Conservation (phyloP, 2,888 invertebrate species). For the Drymonia ruficornis region DNA sequence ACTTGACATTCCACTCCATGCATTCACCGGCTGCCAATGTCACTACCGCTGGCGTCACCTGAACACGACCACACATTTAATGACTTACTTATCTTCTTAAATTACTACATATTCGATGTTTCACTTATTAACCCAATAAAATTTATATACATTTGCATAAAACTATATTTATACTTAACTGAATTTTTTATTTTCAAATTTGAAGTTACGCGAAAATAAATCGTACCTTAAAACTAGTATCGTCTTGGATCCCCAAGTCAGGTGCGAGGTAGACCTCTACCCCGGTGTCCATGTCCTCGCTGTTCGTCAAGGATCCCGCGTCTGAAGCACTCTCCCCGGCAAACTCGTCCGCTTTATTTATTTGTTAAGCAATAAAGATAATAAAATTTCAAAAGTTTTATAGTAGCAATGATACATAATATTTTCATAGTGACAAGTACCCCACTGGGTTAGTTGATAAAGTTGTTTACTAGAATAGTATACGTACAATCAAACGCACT, state of each 20-base stretch:
- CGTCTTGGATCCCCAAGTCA: conserved; percentile 55
- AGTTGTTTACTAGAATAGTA: neutral
- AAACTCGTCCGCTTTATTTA: conserved; percentile 19
- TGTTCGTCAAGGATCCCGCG: conserved; percentile 5
- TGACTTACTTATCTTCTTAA: too few relatives aligned
- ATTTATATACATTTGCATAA: too few relatives aligned
- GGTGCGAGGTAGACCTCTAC: conserved; percentile 57
- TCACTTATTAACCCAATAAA: too few relatives aligned
- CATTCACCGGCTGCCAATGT: conserved; percentile 36
- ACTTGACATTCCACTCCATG: conserved; percentile 39
- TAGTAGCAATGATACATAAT: too few relatives aligned
- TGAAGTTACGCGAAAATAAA: too few relatives aligned
- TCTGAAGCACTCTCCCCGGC: conserved; percentile 12
- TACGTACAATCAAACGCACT: conserved; percentile 31
- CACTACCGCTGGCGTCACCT: conserved; percentile 46
- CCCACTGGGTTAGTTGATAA: too few relatives aligned
- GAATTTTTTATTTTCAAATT: too few relatives aligned
- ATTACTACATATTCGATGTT: too few relatives aligned
- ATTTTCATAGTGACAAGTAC: too few relatives aligned
- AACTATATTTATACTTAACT: too few relatives aligned
- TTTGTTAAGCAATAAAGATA: too few relatives aligned
- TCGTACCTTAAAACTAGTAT: conserved; percentile 45
- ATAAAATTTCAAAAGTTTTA: too few relatives aligned
- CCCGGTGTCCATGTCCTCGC: conserved; percentile 52
- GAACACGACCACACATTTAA: neutral